Conservation (phyloP, 1,140 invertebrate species). For the Aphelinus certus region DNA sequence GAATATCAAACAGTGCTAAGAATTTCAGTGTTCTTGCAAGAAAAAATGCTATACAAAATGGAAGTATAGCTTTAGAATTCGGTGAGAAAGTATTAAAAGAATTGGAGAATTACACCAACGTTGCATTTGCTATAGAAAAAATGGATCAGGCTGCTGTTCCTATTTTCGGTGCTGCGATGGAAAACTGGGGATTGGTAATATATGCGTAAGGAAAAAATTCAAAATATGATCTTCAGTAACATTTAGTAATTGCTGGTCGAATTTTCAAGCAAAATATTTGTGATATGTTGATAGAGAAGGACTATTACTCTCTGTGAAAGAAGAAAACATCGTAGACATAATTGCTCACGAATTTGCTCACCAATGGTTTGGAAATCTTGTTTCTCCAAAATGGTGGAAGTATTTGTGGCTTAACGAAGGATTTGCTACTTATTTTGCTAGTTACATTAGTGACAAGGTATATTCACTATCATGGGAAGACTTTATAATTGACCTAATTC, state of each 20-base stretch:
- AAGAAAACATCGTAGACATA: slow-evolving; percentile 67
- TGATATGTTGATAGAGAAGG: slow-evolving; percentile 67
- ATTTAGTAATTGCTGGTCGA: not conserved
- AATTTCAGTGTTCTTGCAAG: slow-evolving; percentile 63
- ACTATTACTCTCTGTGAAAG: slow-evolving; percentile 67
- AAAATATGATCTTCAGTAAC: too few relatives aligned
- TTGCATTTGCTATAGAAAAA: slow-evolving; percentile 48
- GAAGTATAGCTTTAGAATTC: slow-evolving; percentile 56
- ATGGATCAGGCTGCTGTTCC: slow-evolving; percentile 76
- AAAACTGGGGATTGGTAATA: slow-evolving; percentile 80
- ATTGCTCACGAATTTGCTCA: slow-evolving; percentile 75
- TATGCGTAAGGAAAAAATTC: slow-evolving; percentile 63
- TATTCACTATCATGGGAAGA: too few relatives aligned
- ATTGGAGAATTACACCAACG: slow-evolving; percentile 42
- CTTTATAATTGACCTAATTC: not conserved
- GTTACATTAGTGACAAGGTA: slow-evolving; percentile 70
- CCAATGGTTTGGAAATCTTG: slow-evolving; percentile 73
- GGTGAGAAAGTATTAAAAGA: slow-evolving; percentile 50
- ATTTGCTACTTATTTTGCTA: slow-evolving; percentile 77
- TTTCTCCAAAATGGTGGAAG: slow-evolving; percentile 71
- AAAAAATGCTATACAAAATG: slow-evolving; percentile 66
- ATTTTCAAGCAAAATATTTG: too few relatives aligned
- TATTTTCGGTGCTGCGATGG: slow-evolving; percentile 85
- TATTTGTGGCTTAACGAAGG: slow-evolving; percentile 78
- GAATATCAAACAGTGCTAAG: not conserved